phyloP scores from a whole-genome alignment of 2,797 vertebrate genomes.

The Rousettus madagascariensis region DNA sequence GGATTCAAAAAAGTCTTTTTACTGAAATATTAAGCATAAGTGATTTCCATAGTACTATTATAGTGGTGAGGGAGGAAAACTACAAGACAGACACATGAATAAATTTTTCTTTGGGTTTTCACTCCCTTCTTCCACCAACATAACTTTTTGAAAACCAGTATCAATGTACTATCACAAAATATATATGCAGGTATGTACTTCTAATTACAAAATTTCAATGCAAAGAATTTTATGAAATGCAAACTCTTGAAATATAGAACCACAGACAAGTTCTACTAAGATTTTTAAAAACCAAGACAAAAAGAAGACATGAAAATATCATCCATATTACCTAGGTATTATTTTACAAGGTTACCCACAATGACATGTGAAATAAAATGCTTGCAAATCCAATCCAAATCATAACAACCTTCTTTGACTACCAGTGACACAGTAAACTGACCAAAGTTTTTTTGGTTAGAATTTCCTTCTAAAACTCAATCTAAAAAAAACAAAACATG shows the following conservation, averaged over 20 bases:
- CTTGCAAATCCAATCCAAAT: neutral
- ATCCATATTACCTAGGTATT: neutral
- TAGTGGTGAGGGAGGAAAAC: neutral
- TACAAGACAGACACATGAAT: neutral
- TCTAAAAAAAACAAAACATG: neutral
- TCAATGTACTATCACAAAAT: neutral
- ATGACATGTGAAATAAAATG: neutral
- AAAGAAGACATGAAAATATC: neutral
- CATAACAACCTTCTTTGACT: neutral
- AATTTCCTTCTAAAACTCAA: slow-evolving; percentile 25
- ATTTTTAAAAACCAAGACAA: neutral
- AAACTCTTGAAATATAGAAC: neutral
- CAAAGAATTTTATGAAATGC: neutral
- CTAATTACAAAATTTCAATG: neutral
- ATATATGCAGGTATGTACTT: neutral
- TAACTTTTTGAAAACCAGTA: neutral
- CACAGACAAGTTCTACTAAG: neutral
- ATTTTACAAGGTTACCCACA: neutral
- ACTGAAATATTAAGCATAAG: neutral
- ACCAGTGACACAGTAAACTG: neutral
- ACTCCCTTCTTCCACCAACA: neutral
- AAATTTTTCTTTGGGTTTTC: neutral
- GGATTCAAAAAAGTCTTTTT: neutral
- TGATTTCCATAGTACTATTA: neutral
- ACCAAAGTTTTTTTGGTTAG: neutral